Evolutionary conservation across 1,140 invertebrate species (phyloP).

Genomic region (Anadara kagoshimensis): DNA sequence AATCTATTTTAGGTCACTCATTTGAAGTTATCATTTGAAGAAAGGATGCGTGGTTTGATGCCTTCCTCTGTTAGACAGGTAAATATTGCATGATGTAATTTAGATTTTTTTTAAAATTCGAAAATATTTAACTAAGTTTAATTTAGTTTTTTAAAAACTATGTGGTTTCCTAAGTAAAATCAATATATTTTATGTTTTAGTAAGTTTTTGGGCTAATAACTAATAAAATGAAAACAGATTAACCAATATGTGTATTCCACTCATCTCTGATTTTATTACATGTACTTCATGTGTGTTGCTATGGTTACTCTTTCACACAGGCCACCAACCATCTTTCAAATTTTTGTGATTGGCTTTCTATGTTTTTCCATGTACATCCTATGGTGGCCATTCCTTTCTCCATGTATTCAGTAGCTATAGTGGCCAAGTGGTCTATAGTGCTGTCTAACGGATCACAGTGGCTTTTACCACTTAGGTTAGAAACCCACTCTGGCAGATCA

Average conservation of each 20-base stretch:
- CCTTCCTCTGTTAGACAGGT: slow-evolving; percentile 67
- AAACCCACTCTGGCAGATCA: too few species aligned
- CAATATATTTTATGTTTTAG: neutral
- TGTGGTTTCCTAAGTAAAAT: neutral
- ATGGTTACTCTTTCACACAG: too few species aligned
- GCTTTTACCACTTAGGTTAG: too few species aligned
- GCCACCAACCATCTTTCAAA: too few species aligned
- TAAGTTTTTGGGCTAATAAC: neutral
- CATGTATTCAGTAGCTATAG: too few species aligned
- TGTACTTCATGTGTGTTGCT: too few species aligned
- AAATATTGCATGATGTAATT: slow-evolving; percentile 12
- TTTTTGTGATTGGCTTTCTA: too few species aligned
- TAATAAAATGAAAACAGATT: neutral
- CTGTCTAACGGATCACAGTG: too few species aligned
- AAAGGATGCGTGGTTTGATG: slow-evolving; percentile 69
- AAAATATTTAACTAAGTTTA: slow-evolving; percentile 1
- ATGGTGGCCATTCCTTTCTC: too few species aligned
- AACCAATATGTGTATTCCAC: neutral
- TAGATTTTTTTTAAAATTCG: neutral
- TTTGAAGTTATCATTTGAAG: slow-evolving; percentile 66
- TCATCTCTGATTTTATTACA: neutral
- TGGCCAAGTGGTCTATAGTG: too few species aligned
- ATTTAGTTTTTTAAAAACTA: neutral
- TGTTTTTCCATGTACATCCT: too few species aligned
- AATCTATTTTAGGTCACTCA: slow-evolving; percentile 56